A percentile compares a stretch with the other conserved stretches of the same genome.
These are phyloP conservation scores for Cebus imitator DNA, from an alignment of 2,113 vertebrate genomes.

Conservation along the genomic window DNA sequence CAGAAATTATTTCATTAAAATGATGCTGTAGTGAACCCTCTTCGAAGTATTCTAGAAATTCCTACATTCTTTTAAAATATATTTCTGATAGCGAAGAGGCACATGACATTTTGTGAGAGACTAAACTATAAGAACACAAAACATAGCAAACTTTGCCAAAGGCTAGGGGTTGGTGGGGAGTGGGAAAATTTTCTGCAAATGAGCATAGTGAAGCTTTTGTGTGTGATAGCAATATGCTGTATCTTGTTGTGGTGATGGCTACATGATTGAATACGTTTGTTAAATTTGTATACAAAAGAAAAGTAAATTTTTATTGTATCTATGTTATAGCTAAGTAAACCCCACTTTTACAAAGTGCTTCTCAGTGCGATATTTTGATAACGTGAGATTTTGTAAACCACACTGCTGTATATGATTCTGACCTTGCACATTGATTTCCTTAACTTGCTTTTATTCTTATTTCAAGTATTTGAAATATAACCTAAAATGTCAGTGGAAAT, in stretches of 20 bases:
- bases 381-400: not conserved
- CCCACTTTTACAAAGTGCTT: not conserved
- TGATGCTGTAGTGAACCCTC: not conserved
- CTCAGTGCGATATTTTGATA: not conserved
- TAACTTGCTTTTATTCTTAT: conserved; percentile 87
- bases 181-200: not conserved
- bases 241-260: not conserved
- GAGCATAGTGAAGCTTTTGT: not conserved
- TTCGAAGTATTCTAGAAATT: conserved; percentile 47
- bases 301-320: not conserved
- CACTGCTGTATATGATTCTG: not conserved
- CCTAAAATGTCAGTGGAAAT: conserved; percentile 87
- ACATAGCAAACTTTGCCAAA: not conserved
- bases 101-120: not conserved
- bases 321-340: not conserved
- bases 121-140: not conserved
- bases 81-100: conserved; percentile 14
- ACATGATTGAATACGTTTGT: not conserved
- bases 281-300: not conserved
- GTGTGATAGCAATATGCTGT: not conserved
- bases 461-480: conserved; percentile 90
- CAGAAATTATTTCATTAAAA: conserved; percentile 22
- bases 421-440: conserved; percentile 78
- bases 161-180: not conserved
- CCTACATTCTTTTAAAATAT: not conserved